Percentiles rank a stretch among this genome's conserved stretches.
Evolutionary conservation across 2,888 invertebrate genomes (phyloP).

Genomic region (Tanaodytes sp.): DNA sequence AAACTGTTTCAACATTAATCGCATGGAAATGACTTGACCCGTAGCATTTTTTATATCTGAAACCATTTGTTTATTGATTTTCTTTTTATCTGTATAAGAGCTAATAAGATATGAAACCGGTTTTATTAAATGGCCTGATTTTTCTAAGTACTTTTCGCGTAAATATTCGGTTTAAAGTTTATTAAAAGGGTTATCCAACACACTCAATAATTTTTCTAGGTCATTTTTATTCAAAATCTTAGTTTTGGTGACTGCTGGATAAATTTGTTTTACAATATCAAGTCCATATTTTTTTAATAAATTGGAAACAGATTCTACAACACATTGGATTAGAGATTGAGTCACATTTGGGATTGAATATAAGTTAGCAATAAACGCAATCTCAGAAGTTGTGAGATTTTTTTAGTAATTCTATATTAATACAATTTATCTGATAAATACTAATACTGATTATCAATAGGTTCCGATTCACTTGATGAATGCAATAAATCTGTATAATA

Average conservation of each 20-base stretch:
- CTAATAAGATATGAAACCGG: constrained; percentile 28
- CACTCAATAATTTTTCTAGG: background rate
- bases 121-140: constrained; percentile 26
- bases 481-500: background rate
- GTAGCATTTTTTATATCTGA: constrained; percentile 8
- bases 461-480: background rate
- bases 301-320: constrained; percentile 10
- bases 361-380: constrained; percentile 22
- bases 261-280: constrained; percentile 29
- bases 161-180: constrained; percentile 29
- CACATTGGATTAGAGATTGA: constrained; percentile 17
- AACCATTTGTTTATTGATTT: constrained; percentile 31
- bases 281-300: constrained; percentile 9
- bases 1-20: constrained; percentile 22
- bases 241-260: constrained; percentile 3
- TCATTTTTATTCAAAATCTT: background rate
- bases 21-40: constrained; percentile 13
- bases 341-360: constrained; percentile 25
- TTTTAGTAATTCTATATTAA: background rate
- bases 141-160: constrained; percentile 19
- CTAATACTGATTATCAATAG: background rate
- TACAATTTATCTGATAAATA: too few species aligned
- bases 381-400: background rate
- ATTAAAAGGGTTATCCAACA: constrained; percentile 17
- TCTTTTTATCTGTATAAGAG: constrained; percentile 24